phyloP scores from a whole-genome alignment of 2,888 invertebrate species.

The Pherbina coryleti region DNA sequence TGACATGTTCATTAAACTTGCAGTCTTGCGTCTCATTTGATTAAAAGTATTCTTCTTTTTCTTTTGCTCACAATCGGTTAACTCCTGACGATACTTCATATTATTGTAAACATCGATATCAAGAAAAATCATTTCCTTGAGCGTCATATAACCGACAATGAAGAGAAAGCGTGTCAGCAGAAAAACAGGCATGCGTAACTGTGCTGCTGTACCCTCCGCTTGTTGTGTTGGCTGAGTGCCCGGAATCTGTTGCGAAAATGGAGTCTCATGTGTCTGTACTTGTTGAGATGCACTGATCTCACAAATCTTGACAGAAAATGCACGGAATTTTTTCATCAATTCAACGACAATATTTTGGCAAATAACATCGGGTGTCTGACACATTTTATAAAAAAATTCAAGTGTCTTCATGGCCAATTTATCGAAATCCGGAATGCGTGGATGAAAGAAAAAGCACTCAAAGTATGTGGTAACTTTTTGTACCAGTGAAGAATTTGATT shows the following conservation, averaged over 20 bases:
- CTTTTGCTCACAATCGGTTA: conserved; percentile 65
- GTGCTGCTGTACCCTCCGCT: conserved; percentile 1
- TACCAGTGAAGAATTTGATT: conserved; percentile 58
- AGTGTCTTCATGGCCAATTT: conserved; percentile 72
- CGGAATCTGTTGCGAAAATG: conserved; percentile 57
- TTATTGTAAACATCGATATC: conserved; percentile 88
- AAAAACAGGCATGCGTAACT: conserved; percentile 60
- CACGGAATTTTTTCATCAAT: conserved; percentile 71
- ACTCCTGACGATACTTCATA: conserved; percentile 76
- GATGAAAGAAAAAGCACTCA: conserved; percentile 70
- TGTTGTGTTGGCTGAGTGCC: conserved; percentile 45
- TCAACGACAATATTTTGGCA: conserved; percentile 71
- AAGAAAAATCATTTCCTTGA: conserved; percentile 84
- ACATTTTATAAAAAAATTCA: conserved; percentile 73
- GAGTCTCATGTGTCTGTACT: conserved; percentile 54
- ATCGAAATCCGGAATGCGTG: conserved; percentile 71
- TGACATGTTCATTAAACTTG: conserved; percentile 60
- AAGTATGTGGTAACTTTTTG: conserved; percentile 67
- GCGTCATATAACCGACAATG: conserved; percentile 82
- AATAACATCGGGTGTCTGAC: conserved; percentile 73
- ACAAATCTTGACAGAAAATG: conserved; percentile 63
- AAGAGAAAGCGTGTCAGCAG: conserved; percentile 73
- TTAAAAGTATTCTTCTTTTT: conserved; percentile 64
- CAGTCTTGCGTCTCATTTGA: conserved; percentile 58
- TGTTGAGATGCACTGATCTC: conserved; percentile 51